These are phyloP conservation scores for Hylaea fasciaria DNA, from an alignment of 2,888 invertebrate species.

Conservation along the genomic window DNA sequence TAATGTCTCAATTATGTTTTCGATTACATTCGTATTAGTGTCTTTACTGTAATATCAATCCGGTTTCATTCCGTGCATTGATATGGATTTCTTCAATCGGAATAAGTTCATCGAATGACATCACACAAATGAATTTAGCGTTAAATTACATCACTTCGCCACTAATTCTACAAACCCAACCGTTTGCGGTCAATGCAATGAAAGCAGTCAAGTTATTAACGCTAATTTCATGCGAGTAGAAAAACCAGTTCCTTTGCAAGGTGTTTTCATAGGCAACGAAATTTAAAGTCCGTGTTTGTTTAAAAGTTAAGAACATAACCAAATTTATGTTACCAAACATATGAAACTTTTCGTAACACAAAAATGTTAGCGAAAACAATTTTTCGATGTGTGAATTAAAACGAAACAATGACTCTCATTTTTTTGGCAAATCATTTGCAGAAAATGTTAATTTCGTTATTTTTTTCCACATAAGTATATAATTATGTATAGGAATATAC, in stretches of 20 bases:
- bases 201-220: neutral
- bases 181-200: neutral
- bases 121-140: slow-evolving; percentile 42
- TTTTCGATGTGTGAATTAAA: too few species aligned
- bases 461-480: neutral
- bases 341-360: too few species aligned
- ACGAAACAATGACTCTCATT: neutral
- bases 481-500: neutral
- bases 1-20: slow-evolving; percentile 9
- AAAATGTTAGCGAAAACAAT: too few species aligned
- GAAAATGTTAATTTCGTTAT: neutral
- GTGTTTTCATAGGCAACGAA: neutral
- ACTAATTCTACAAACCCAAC: slow-evolving; percentile 17
- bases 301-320: neutral
- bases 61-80: neutral
- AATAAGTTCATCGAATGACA: slow-evolving; percentile 41
- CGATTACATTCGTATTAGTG: neutral
- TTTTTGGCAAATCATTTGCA: neutral
- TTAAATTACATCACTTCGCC: slow-evolving; percentile 30
- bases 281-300: neutral
- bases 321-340: too few species aligned
- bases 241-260: neutral
- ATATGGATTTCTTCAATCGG: slow-evolving; percentile 8
- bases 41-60: neutral
- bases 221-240: neutral